phyloP scores from a whole-genome alignment of 1,140 invertebrate species.

The Anoplolepis gracilipes region DNA sequence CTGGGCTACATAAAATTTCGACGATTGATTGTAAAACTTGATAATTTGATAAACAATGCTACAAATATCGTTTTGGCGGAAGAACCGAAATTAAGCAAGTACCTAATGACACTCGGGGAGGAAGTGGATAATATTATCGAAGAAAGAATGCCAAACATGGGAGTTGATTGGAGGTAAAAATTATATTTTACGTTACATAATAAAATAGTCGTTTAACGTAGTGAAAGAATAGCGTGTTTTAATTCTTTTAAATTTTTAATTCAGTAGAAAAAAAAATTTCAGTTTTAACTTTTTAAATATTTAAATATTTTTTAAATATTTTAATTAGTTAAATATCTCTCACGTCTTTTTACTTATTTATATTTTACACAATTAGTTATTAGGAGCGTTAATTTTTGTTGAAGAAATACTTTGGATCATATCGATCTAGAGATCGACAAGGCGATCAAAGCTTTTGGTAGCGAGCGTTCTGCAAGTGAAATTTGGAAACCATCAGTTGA shows the following conservation, averaged over 20 bases:
- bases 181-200: background rate
- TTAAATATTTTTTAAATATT: too few species aligned
- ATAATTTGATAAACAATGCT: conserved; percentile 69
- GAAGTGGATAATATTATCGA: conserved; percentile 77
- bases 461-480: conserved; percentile 65
- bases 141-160: conserved; percentile 72
- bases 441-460: conserved; percentile 67
- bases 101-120: conserved; percentile 66
- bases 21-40: conserved; percentile 72
- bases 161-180: conserved; percentile 63
- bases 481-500: conserved; percentile 68
- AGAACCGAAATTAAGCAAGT: conserved; percentile 71
- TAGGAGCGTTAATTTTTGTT: conserved; percentile 12
- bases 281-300: too few species aligned
- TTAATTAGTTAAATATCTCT: background rate
- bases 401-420: conserved; percentile 66
- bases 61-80: conserved; percentile 71
- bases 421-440: conserved; percentile 79
- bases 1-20: conserved; percentile 79
- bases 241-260: too few species aligned
- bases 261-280: too few species aligned
- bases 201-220: background rate
- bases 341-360: background rate
- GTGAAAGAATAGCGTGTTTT: background rate
- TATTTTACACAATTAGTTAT: background rate